Conservation (phyloP, 2,113 vertebrate genomes). For the human (Homo sapiens) region DNA sequence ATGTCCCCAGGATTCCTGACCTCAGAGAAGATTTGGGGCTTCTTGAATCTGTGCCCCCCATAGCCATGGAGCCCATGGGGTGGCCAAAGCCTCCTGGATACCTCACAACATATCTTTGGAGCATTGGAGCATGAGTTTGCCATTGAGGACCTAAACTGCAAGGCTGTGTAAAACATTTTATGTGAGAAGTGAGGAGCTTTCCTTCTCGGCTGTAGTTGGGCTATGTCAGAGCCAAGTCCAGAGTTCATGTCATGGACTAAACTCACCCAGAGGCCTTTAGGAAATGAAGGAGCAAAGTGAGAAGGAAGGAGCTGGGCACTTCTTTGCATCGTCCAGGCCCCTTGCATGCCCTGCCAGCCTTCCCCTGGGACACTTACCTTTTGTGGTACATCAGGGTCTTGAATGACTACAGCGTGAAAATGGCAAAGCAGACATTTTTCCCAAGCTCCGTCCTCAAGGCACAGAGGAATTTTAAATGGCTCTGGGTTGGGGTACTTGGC, state of each 20-base stretch:
- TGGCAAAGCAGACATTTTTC: slow-evolving; percentile 75
- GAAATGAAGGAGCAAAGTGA: neutral
- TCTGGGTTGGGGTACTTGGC: slow-evolving; percentile 82
- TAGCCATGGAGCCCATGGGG: neutral
- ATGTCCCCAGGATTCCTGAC: neutral
- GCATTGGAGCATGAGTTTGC: neutral
- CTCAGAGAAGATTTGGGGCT: neutral
- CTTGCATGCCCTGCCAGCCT: slow-evolving; percentile 26
- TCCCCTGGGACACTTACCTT: slow-evolving; percentile 43
- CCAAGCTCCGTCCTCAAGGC: slow-evolving; percentile 75
- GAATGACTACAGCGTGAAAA: slow-evolving; percentile 73
- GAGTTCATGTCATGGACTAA: slow-evolving; percentile 20
- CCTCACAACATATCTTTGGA: neutral
- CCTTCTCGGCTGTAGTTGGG: neutral
- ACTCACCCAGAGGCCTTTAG: slow-evolving; percentile 34
- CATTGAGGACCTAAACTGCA: neutral
- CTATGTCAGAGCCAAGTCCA: slow-evolving; percentile 45
- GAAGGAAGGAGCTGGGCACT: neutral
- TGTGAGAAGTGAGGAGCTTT: slow-evolving; percentile 59
- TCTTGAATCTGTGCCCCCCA: neutral
- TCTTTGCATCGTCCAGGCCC: neutral
- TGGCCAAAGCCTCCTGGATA: neutral
- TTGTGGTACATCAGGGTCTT: slow-evolving; percentile 56
- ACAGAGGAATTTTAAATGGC: slow-evolving; percentile 81
- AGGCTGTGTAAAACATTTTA: slow-evolving; percentile 22